These are phyloP conservation scores for Nyctibius bracteatus DNA, from an alignment of 2,113 vertebrate genomes.

Conservation along the genomic window DNA sequence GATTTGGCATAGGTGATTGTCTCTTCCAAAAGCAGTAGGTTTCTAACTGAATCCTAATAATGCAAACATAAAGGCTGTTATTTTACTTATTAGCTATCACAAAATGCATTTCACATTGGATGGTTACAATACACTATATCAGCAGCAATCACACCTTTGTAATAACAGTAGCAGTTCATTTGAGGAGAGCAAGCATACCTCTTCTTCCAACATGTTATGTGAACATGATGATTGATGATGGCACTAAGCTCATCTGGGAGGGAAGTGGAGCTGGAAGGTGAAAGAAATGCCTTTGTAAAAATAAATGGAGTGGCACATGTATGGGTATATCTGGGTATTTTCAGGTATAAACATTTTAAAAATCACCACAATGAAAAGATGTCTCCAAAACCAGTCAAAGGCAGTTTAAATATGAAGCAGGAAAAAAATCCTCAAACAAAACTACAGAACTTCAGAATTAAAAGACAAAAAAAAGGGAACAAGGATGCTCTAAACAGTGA, in stretches of 20 bases:
- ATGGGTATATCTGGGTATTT: background rate
- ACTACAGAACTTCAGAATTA: background rate
- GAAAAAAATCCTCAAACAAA: background rate
- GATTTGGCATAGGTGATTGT: background rate
- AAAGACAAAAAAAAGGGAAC: background rate
- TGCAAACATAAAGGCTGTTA: slow-evolving; percentile 59
- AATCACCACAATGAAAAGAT: background rate
- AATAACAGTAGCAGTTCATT: slow-evolving; percentile 59
- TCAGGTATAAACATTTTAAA: background rate
- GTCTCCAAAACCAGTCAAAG: background rate
- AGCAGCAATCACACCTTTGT: slow-evolving; percentile 46
- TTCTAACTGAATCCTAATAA: slow-evolving; percentile 65
- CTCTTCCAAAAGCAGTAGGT: background rate
- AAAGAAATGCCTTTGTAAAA: slow-evolving; percentile 35
- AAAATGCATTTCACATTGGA: slow-evolving; percentile 61
- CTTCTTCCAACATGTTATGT: slow-evolving; percentile 48
- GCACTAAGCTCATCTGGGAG: background rate
- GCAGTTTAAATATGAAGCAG: background rate
- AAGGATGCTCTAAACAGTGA: background rate
- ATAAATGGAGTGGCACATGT: background rate
- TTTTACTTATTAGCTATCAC: slow-evolving; percentile 56
- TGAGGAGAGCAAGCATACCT: slow-evolving; percentile 47
- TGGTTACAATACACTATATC: slow-evolving; percentile 51
- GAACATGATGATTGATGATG: slow-evolving; percentile 57
- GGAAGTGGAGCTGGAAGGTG: slow-evolving; percentile 41